Conservation (phyloP, 1,140 invertebrate species). For the Drosophila seguyi region DNA sequence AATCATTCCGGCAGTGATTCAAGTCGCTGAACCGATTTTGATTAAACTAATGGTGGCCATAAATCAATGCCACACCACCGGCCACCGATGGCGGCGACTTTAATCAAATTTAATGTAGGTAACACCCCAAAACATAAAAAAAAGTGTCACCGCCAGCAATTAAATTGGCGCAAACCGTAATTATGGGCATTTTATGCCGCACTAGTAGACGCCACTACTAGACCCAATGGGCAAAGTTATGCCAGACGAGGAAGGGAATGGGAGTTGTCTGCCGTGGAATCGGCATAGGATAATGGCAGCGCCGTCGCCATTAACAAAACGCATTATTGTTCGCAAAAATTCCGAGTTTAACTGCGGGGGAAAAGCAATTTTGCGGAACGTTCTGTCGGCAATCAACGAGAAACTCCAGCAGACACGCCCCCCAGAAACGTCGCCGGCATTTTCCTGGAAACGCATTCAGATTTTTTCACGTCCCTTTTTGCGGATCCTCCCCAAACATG, state of each 20-base stretch:
- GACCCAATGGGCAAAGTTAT: constrained; percentile 38
- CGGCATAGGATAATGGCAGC: constrained; percentile 43
- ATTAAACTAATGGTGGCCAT: constrained; percentile 72
- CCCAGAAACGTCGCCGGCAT: constrained; percentile 29
- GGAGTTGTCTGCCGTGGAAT: constrained; percentile 39
- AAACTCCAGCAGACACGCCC: constrained; percentile 55
- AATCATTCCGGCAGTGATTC: constrained; percentile 23
- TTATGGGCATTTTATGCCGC: constrained; percentile 43
- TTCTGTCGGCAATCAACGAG: constrained; percentile 50
- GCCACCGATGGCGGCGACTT: constrained; percentile 33
- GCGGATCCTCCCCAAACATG: constrained; percentile 14
- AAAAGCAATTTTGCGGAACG: constrained; percentile 40
- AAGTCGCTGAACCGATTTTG: constrained; percentile 53
- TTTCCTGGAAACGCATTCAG: constrained; percentile 47
- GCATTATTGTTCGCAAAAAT: constrained; percentile 72
- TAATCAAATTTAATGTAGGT: constrained; percentile 66
- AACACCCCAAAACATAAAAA: constrained; percentile 13
- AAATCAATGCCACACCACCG: constrained; percentile 44
- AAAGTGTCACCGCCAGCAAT: constrained; percentile 32
- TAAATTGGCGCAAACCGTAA: constrained; percentile 49
- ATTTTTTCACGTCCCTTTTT: constrained; percentile 37
- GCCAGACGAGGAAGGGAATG: constrained; percentile 1
- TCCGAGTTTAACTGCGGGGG: constrained; percentile 28
- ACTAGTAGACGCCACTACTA: constrained; percentile 3
- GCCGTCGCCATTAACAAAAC: constrained; percentile 66